Percentiles rank a stretch among this genome's conserved stretches.
Evolutionary conservation across 2,113 vertebrate species (phyloP).

Genomic region (Perccottus glenii): DNA sequence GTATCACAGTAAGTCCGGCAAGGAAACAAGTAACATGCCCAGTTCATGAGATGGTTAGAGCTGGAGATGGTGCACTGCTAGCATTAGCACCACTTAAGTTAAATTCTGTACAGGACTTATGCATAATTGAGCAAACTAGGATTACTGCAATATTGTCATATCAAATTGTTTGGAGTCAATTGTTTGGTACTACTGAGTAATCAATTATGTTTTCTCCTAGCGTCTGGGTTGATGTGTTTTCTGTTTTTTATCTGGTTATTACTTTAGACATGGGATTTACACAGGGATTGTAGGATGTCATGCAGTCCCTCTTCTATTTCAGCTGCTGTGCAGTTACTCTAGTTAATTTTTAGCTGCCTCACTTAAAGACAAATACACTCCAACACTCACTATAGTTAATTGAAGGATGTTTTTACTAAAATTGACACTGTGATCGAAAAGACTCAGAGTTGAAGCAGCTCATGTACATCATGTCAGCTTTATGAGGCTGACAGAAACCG

Average conservation of each 20-base stretch:
- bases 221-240: constrained; percentile 27
- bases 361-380: constrained; percentile 11
- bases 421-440: constrained; percentile 60
- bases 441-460: constrained; percentile 17
- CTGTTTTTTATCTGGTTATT: constrained; percentile 19
- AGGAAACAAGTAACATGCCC: constrained; percentile 1
- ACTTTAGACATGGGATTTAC: constrained; percentile 25
- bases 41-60: constrained; percentile 7
- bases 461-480: constrained; percentile 14
- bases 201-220: not conserved
- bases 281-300: constrained; percentile 52
- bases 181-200: constrained; percentile 40
- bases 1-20: not conserved
- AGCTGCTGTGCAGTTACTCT: constrained; percentile 78
- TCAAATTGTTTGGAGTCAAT: constrained; percentile 36
- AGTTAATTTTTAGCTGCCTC: constrained; percentile 51
- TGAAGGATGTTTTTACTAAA: constrained; percentile 32
- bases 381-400: constrained; percentile 21
- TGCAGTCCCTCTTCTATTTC: constrained; percentile 58
- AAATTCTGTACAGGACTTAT: constrained; percentile 18
- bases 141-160: constrained; percentile 34
- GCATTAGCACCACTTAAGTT: constrained; percentile 12
- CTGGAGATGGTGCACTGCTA: constrained; percentile 1
- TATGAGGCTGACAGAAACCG: constrained; percentile 6
- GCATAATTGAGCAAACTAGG: constrained; percentile 24